Evolutionary conservation across 2,113 vertebrate genomes (phyloP).

Genomic region (Phalacrocorax pelagicus): DNA sequence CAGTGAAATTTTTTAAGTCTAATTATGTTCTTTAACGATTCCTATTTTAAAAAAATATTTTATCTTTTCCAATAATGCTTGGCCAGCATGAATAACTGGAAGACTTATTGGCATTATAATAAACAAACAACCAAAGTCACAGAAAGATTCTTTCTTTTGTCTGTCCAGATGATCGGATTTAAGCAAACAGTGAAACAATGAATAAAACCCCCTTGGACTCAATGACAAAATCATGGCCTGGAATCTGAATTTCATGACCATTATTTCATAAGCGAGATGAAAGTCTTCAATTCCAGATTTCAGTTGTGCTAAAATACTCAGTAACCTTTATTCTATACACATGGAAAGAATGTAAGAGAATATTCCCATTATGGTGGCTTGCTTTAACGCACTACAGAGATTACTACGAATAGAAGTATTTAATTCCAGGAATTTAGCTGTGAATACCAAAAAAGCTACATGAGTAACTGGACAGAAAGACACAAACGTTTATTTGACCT

Average conservation of each 20-base stretch:
- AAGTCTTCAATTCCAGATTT: slow-evolving; percentile 24
- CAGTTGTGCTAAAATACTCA: slow-evolving; percentile 32
- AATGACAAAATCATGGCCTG: neutral
- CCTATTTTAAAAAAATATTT: neutral
- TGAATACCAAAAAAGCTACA: neutral
- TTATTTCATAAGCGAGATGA: neutral
- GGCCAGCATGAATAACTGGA: neutral
- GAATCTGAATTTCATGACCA: slow-evolving; percentile 8
- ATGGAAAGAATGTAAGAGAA: slow-evolving; percentile 28
- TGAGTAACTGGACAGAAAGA: neutral
- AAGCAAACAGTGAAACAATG: slow-evolving; percentile 6
- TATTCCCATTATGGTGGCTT: neutral
- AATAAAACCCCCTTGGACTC: neutral
- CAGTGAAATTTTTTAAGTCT: neutral
- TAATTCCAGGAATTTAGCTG: neutral
- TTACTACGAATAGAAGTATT: neutral
- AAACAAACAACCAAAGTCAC: too few relatives aligned
- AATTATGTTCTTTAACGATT: neutral
- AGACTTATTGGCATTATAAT: neutral
- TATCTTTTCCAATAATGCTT: neutral
- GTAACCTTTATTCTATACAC: neutral
- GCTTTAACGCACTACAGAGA: neutral
- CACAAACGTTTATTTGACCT: neutral
- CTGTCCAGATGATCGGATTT: neutral
- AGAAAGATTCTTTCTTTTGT: neutral